Conservation (phyloP, 2,113 vertebrate species). For the Gymnogyps californianus region DNA sequence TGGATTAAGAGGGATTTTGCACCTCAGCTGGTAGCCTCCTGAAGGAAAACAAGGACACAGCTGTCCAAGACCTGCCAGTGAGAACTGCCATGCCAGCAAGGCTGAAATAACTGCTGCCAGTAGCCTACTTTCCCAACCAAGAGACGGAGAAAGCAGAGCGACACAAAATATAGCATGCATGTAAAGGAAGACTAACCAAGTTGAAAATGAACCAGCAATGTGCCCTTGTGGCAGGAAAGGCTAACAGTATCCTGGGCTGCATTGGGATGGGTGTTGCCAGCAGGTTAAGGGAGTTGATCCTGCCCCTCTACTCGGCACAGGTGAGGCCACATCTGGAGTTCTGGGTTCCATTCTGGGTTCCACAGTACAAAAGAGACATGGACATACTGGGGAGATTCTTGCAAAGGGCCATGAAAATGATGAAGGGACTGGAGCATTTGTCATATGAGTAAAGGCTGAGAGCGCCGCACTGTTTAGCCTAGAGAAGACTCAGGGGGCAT, state of each 20-base stretch:
- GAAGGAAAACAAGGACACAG: neutral
- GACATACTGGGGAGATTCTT: neutral
- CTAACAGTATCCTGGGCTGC: neutral
- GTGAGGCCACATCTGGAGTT: neutral
- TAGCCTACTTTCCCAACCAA: neutral
- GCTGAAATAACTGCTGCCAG: neutral
- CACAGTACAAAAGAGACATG: neutral
- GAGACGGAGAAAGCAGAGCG: neutral
- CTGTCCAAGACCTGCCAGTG: neutral
- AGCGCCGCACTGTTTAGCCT: neutral
- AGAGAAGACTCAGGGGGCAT: neutral
- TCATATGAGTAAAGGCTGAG: neutral
- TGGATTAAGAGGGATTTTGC: neutral
- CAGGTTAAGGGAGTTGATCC: neutral
- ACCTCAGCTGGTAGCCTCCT: neutral
- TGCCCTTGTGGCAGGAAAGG: neutral
- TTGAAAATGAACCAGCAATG: rapidly evolving
- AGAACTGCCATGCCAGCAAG: neutral
- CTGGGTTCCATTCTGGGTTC: neutral
- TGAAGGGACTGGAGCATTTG: neutral
- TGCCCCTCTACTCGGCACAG: neutral
- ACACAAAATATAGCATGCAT: neutral
- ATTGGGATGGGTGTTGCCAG: neutral
- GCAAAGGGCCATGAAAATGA: neutral
- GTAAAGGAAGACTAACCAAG: neutral